phyloP scores from a whole-genome alignment of 30 jellyfish, hydroid and myxozoan species.

The Haliclystus octoradiatus region DNA sequence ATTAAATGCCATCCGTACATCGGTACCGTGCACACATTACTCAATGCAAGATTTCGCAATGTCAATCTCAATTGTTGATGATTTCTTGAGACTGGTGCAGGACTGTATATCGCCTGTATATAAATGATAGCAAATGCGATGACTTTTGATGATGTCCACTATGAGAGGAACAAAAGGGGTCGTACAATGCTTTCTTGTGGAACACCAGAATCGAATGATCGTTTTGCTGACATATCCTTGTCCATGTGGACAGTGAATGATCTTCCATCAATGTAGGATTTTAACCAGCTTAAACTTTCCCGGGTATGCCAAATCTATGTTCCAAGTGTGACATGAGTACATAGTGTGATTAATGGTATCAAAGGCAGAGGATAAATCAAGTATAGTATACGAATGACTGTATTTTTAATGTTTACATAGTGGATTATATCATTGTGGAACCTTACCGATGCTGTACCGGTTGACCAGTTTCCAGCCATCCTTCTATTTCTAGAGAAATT shows the following conservation, averaged over 20 bases:
- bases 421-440: not conserved
- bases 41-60: not conserved
- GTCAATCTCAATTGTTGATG: not conserved
- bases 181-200: not conserved
- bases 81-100: not conserved
- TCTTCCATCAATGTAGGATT: not conserved
- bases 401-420: not conserved
- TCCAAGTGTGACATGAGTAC: not conserved
- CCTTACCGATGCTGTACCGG: not conserved
- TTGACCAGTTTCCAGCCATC: too few relatives aligned
- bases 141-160: not conserved
- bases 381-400: not conserved
- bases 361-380: not conserved
- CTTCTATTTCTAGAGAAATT: too few relatives aligned
- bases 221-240: not conserved
- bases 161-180: not conserved
- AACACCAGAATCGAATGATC: not conserved
- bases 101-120: not conserved
- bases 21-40: not conserved
- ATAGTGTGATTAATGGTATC: not conserved
- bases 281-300: not conserved
- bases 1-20: not conserved
- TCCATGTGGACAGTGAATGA: not conserved
- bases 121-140: not conserved
- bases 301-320: not conserved